Evolutionary conservation across 2,113 vertebrate genomes (phyloP), one percentile per base, ranked within the genome.

Genomic region (Sigmodon hispidus): DNA sequence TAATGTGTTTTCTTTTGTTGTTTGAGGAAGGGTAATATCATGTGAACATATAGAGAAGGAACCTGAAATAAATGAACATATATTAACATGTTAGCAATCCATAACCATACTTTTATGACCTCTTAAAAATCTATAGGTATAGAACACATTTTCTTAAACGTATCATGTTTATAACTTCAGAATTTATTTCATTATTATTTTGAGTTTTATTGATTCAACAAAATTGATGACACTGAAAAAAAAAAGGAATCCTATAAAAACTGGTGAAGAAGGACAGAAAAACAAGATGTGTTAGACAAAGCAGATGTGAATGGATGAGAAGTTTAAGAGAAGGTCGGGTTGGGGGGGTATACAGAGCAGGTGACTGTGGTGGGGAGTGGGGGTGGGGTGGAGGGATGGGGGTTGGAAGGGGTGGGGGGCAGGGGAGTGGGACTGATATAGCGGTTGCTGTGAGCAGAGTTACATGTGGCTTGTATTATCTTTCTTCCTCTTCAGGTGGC

Each of bases 141-240:
- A 98, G 98, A 99, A 98, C 98, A 98, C 98, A 98, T 97, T 98
- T 98, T 98, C 98, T 98, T 98, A 98, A 98, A 98, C 98, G 98
- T 98, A 98, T 98, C 97, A 97, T 98, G 98, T 98, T 99, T 98
- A 98, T 98, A 98, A 98, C 98, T 98, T 98, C 98, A 98, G 98
- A 98, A 98, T 98, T 98, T 98, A 98, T 98, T 98, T 98, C 98
- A 97, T 98, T 98, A 98, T 98, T 99, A 98, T 98, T 97, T 98
- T 98, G 98, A 98, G 98, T 98, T 98, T 98, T 98, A 98, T 98
- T 98, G 98, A 98, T 98, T 99, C 98, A 98, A 98, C 99, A 99
- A 99, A 99, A 98, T 95, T 96, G 96, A 97, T 97, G 98, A 98
- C 98, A 98, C 85, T 67, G 55, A 7, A 61, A 45, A 63, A 84